Evolutionary conservation across 2,113 vertebrate species (phyloP).

Genomic region (Delphinus delphis): DNA sequence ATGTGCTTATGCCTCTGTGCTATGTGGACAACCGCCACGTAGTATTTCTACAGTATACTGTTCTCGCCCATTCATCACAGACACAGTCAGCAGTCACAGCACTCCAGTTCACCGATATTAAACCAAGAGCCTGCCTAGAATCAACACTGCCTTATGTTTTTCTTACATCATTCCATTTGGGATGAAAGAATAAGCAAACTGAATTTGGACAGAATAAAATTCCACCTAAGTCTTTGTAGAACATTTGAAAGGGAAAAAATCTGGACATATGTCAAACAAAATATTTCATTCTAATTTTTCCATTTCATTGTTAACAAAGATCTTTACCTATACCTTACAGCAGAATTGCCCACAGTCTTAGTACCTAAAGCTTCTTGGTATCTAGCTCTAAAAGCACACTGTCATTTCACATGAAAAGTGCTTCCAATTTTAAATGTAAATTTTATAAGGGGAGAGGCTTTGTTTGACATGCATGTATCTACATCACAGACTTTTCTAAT

Average conservation of each 20-base stretch:
- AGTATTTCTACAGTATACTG: neutral
- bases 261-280: neutral
- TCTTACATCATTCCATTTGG: neutral
- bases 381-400: neutral
- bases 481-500: neutral
- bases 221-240: neutral
- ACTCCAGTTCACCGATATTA: neutral
- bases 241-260: neutral
- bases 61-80: neutral
- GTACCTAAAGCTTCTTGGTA: neutral
- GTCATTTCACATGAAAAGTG: neutral
- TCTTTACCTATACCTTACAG: neutral
- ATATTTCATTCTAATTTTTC: neutral
- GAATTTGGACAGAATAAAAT: neutral
- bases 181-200: neutral
- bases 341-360: neutral
- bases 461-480: neutral
- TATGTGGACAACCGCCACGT: neutral
- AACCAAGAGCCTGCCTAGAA: neutral
- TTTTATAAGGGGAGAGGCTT: neutral
- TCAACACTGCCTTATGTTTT: neutral
- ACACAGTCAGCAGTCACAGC: neutral
- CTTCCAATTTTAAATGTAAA: neutral
- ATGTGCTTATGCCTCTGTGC: neutral
- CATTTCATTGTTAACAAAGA: neutral